A percentile compares a stretch with the other conserved stretches of the same genome.
Evolutionary conservation across 1,140 invertebrate species (phyloP).

Genomic region (Macrotrachela quadricornifera): DNA sequence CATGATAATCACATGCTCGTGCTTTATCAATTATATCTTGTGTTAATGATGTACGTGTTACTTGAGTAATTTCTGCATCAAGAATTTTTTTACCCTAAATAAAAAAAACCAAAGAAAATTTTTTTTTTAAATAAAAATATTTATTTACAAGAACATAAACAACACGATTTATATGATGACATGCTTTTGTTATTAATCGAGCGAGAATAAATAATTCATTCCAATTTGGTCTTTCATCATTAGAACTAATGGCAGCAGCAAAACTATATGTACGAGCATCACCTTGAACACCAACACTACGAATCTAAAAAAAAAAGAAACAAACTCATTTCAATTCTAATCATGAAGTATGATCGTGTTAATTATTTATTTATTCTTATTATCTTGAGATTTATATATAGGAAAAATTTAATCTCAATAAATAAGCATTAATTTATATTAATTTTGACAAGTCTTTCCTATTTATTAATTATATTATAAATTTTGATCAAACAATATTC

Average conservation of each 20-base stretch:
- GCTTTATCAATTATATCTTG: constrained; percentile 61
- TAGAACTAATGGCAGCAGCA: constrained; percentile 84
- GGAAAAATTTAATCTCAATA: no score
- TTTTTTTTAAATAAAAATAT: no score
- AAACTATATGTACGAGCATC: constrained; percentile 81
- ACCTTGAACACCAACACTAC: constrained; percentile 88
- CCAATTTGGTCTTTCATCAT: constrained; percentile 50
- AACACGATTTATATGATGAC: constrained; percentile 65
- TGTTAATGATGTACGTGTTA: constrained; percentile 78
- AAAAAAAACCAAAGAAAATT: no score
- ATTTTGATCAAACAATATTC: no score
- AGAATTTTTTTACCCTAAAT: neutral
- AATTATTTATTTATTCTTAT: no score
- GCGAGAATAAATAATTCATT: constrained; percentile 64
- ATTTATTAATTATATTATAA: no score
- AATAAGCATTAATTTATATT: no score
- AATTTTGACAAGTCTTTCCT: no score
- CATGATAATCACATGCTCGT: constrained; percentile 44
- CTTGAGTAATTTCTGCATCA: constrained; percentile 44
- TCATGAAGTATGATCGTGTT: no score
- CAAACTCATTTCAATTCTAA: no score
- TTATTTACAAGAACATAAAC: no score
- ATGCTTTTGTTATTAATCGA: constrained; percentile 64
- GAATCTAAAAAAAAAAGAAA: constrained; percentile 33
- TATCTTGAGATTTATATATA: no score